Percentiles rank a stretch among this genome's conserved stretches.
These are phyloP conservation scores for Holacanthella duospinosa DNA, from an alignment of 2,888 invertebrate genomes.

Conservation along the genomic window DNA sequence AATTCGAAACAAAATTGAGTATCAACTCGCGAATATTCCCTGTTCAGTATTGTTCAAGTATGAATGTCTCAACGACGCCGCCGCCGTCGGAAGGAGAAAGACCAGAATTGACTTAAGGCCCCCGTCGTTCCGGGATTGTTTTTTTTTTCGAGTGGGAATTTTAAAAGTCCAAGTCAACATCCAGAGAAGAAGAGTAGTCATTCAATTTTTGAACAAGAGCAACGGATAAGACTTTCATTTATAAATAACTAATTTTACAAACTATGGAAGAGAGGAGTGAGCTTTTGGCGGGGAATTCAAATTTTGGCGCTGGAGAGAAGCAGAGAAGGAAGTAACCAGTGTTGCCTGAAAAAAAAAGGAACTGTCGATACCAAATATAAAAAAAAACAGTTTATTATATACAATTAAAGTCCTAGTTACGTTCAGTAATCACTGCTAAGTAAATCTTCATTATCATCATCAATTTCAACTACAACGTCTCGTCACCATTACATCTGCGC, in stretches of 20 bases:
- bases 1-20: too few relatives aligned
- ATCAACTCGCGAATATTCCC: too few relatives aligned
- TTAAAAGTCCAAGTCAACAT: too few relatives aligned
- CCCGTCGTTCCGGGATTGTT: neutral
- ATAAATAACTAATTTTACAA: neutral
- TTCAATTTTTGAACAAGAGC: neutral
- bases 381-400: neutral
- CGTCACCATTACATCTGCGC: too few relatives aligned
- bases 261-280: neutral
- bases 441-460: neutral
- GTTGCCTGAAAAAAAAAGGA: constrained; percentile 2
- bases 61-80: neutral
- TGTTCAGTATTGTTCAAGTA: constrained; percentile 4
- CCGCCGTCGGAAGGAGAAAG: neutral
- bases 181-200: too few relatives aligned
- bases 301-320: too few relatives aligned
- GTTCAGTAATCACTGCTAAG: neutral
- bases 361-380: neutral
- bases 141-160: too few relatives aligned
- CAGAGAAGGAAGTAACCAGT: neutral
- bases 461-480: too few relatives aligned
- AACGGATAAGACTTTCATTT: neutral
- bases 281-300: too few relatives aligned
- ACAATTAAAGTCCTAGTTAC: too few relatives aligned
- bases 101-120: neutral